A percentile compares a stretch with the other conserved stretches of the same genome.
Evolutionary conservation across 37 sponge, comb jelly and placozoan species (phyloP).

Genomic region (Axinella damicornis): DNA sequence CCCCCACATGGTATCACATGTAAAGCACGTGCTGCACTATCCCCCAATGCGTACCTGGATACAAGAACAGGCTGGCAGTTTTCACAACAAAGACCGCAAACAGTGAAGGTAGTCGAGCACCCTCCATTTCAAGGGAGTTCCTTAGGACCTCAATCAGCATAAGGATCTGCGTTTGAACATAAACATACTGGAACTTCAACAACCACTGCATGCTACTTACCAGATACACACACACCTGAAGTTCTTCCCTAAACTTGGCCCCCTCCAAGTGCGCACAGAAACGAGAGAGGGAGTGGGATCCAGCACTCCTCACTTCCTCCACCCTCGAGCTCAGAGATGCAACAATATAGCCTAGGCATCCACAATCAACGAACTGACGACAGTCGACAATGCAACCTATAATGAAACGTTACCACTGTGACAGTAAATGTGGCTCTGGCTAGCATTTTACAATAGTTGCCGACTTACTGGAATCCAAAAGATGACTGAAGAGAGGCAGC

Average conservation of each 20-base stretch:
- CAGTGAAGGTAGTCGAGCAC: slow-evolving; percentile 16
- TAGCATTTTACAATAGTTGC: too few species aligned
- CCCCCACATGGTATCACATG: too few species aligned
- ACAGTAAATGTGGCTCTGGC: background rate
- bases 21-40: too few species aligned
- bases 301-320: slow-evolving; percentile 61
- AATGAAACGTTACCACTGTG: background rate
- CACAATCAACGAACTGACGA: slow-evolving; percentile 68
- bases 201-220: too few species aligned
- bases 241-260: slow-evolving; percentile 75
- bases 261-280: slow-evolving; percentile 64
- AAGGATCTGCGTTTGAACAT: slow-evolving; percentile 27
- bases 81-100: slow-evolving; percentile 20
- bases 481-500: slow-evolving; percentile 72
- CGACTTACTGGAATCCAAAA: slow-evolving; percentile 52
- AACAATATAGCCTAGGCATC: slow-evolving; percentile 72
- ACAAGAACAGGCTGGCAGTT: slow-evolving; percentile 35
- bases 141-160: slow-evolving; percentile 51
- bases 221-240: slow-evolving; percentile 70
- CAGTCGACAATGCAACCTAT: slow-evolving; percentile 76
- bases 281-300: slow-evolving; percentile 54
- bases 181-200: too few species aligned
- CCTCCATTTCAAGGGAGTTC: slow-evolving; percentile 35
- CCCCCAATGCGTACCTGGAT: too few species aligned
- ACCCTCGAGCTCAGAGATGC: slow-evolving; percentile 52